phyloP scores from a whole-genome alignment of 2,888 invertebrate genomes.

The Calliopum simillimum region DNA sequence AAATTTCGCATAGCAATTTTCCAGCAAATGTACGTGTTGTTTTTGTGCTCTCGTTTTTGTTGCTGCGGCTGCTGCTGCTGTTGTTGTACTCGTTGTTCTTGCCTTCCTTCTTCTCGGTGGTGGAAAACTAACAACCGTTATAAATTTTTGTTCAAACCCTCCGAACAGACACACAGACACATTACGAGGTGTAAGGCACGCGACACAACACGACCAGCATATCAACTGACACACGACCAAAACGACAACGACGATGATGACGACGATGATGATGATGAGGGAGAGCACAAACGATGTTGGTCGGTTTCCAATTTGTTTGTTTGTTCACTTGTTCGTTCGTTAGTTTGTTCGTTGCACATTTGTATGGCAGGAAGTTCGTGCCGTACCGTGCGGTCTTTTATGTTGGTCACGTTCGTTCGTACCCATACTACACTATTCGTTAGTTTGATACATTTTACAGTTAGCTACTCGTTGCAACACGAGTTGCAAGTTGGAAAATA shows the following conservation, averaged over 20 bases:
- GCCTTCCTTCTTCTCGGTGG: conserved; percentile 19
- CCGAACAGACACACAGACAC: neutral
- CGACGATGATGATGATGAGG: no score
- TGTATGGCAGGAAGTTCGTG: no score
- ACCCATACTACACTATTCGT: conserved; percentile 1
- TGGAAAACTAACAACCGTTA: conserved; percentile 28
- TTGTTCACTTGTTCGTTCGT: conserved; percentile 33
- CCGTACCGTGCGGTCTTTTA: neutral
- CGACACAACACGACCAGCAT: neutral
- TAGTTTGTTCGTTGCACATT: conserved; percentile 30
- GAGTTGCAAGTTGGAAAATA: neutral
- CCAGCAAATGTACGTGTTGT: conserved; percentile 11
- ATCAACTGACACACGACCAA: neutral
- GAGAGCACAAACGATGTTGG: conserved; percentile 8
- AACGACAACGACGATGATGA: neutral
- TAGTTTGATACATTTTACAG: neutral
- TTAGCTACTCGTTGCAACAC: conserved; percentile 1
- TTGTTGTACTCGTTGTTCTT: neutral
- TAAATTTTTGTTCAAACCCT: conserved; percentile 29
- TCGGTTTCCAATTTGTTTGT: conserved; percentile 2
- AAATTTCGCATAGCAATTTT: neutral
- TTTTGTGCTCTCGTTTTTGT: conserved; percentile 1
- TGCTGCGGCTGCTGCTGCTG: conserved; percentile 14
- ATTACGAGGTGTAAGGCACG: conserved; percentile 2
- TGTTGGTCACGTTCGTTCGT: conserved; percentile 16